Percentiles rank a stretch among this genome's conserved stretches.
Evolutionary conservation across 2,797 vertebrate species (phyloP).

Genomic region (Onychomys arenicola): DNA sequence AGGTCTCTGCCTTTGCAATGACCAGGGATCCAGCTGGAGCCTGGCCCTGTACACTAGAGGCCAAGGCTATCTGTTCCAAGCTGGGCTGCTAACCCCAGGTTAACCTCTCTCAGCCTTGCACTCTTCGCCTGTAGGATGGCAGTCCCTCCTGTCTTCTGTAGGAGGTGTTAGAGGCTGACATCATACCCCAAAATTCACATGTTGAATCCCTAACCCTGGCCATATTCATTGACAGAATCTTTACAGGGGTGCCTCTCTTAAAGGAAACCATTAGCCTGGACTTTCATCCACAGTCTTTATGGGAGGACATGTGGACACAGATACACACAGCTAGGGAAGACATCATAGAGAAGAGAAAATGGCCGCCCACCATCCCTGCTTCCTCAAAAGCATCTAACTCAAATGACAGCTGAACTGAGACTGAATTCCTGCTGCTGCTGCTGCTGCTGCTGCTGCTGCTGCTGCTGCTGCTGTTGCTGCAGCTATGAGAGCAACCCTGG

Average conservation of each 20-base stretch:
- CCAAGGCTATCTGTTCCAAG: background rate
- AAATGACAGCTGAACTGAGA: background rate
- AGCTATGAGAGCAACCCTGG: too few species aligned
- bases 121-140: background rate
- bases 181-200: background rate
- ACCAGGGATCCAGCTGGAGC: accelerated
- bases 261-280: background rate
- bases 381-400: background rate
- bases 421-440: background rate
- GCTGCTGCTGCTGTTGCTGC: background rate
- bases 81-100: background rate
- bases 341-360: background rate
- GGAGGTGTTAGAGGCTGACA: background rate
- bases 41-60: accelerated
- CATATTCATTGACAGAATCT: background rate
- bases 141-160: background rate
- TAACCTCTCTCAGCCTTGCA: background rate
- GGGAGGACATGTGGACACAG: background rate
- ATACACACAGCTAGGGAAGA: background rate
- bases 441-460: background rate
- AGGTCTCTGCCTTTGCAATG: background rate
- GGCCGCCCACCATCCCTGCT: accelerated
- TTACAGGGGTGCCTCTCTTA: background rate
- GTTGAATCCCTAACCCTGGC: background rate
- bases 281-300: background rate